Base-by-base conservation (phyloP, 2,888 invertebrate genomes). In the Callosobruchus maculatus region DNA sequence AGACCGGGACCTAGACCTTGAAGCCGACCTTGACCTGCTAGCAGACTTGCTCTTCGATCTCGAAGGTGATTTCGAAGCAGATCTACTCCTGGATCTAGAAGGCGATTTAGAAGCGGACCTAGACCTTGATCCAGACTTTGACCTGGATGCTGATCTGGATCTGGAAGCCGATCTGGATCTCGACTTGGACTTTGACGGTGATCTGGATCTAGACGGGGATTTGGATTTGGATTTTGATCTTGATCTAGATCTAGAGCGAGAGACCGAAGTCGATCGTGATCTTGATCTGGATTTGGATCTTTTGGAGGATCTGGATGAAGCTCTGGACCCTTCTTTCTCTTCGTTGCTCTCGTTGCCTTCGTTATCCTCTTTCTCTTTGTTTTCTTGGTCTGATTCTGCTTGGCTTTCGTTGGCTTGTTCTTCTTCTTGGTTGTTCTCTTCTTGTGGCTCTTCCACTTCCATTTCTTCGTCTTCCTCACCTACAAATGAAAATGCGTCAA, bases 371-470 rank as follows among this genome's bases (percentile, higher is more conserved):
- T 87, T 86, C 49, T 82, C 81, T 70, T 82, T 81, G 30, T 84
- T 85, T 71, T 87, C 88, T 67, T 86, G 87, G 68, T 88, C 89
- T 74, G 87, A 87, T 78, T 88, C 88, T 71, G 84, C 85, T 76
- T 90, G 89, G 74, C 89, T 87, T 78, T 89, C 90, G 9, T 90
- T 80, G 68, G 86, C 86, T 72, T 73, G 76, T 18, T 92, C 91
- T 3, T 93, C 92, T n/a, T 93, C 93, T 0, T 91, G 91, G 77
- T 92, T 91, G 31, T 92, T 92, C 74, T 79, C 79, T 72, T 80
- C 78, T 88, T 76, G 77, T 0, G 76, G 26, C 49, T 89, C 80
- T 21, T 84, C 83, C 20, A 82, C 86, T 74, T 90, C 90, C 79
- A 90, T 89, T 78, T 91, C 91, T 75, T 91, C 91, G 70, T 91